These are phyloP conservation scores for Poecile atricapillus DNA, from an alignment of 2,113 vertebrate species.

Conservation along the genomic window DNA sequence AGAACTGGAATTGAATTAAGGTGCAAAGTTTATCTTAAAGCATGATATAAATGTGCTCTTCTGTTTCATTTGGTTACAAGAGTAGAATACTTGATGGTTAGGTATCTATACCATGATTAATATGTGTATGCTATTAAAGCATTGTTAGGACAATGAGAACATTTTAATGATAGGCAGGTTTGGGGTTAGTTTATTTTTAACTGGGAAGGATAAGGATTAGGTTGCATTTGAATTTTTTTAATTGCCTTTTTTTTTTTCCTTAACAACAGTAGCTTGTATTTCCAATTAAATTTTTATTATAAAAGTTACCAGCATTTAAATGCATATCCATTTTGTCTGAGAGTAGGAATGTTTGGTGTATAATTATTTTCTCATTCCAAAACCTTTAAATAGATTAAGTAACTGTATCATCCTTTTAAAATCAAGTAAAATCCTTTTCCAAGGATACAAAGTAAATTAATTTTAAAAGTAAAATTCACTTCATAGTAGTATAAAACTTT, in stretches of 20 bases:
- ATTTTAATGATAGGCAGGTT: background rate
- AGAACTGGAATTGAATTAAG: background rate
- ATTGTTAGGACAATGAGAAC: background rate
- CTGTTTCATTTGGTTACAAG: background rate
- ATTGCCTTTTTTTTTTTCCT: background rate
- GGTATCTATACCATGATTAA: background rate
- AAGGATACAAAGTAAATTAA: background rate
- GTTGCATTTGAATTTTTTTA: background rate
- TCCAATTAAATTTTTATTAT: background rate
- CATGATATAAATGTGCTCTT: background rate
- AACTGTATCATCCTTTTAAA: background rate
- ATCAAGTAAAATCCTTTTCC: background rate
- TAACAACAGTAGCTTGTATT: background rate
- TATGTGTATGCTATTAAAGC: background rate
- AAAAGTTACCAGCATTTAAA: background rate
- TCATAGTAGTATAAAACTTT: background rate
- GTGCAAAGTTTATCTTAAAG: background rate
- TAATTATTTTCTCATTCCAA: background rate
- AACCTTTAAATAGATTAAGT: background rate
- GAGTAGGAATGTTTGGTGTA: background rate
- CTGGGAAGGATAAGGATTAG: background rate
- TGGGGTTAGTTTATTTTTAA: background rate
- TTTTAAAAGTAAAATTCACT: background rate
- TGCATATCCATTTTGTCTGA: background rate
- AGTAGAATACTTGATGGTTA: background rate